Percentiles rank a stretch among this genome's conserved stretches.
Conservation (phyloP, 2,888 invertebrate genomes). For the Sinopyrophorus schimmeli region DNA sequence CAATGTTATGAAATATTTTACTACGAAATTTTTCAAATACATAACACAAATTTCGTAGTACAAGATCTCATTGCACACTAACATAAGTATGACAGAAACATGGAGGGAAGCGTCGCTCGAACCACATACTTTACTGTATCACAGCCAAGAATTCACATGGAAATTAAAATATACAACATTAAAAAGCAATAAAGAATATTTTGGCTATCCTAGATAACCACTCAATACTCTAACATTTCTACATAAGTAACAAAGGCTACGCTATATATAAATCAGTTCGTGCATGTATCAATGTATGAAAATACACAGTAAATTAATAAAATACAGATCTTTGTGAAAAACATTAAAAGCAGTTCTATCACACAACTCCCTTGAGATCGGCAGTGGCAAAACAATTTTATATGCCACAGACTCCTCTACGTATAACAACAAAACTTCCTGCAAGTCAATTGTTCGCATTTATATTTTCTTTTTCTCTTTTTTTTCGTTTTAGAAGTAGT, state of each 20-base stretch:
- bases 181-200: conserved; percentile 45
- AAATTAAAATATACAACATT: conserved; percentile 49
- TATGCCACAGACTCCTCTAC: conserved; percentile 40
- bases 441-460: conserved; percentile 48
- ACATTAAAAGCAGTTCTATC: conserved; percentile 55
- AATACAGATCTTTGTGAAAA: conserved; percentile 55
- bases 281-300: conserved; percentile 45
- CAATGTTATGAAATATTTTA: conserved; percentile 14
- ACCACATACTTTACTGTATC: conserved; percentile 56
- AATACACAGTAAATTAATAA: conserved; percentile 47
- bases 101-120: conserved; percentile 54
- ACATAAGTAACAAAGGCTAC: conserved; percentile 48
- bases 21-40: conserved; percentile 5
- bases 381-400: conserved; percentile 31
- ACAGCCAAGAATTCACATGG: conserved; percentile 58
- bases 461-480: too few species aligned
- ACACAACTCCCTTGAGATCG: conserved; percentile 55
- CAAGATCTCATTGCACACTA: conserved; percentile 20
- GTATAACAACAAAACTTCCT: conserved; percentile 35
- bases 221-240: conserved; percentile 41
- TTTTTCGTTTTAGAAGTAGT: too few species aligned
- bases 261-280: conserved; percentile 45
- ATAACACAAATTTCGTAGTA: background rate
- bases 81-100: conserved; percentile 40
- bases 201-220: conserved; percentile 28